A percentile compares a stretch with the other conserved stretches of the same genome.
Evolutionary conservation across 2,888 invertebrate genomes (phyloP).

Genomic region (Lasioglossum malachurum): DNA sequence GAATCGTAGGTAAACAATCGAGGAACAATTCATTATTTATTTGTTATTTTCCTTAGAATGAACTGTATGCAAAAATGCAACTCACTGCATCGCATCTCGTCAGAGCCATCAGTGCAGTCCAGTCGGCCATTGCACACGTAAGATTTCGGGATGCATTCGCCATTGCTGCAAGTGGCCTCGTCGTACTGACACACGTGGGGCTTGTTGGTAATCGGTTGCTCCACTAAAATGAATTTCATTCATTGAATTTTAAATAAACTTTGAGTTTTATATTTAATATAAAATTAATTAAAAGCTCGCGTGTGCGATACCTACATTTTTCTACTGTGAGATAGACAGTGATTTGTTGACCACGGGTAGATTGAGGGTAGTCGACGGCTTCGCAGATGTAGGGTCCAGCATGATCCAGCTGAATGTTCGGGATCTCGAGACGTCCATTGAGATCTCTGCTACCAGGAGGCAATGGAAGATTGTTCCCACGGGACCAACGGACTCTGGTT

Average conservation of each 20-base stretch:
- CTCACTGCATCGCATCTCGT: constrained; percentile 95
- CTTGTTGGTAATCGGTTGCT: constrained; percentile 85
- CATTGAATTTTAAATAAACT: accelerated
- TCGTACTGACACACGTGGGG: constrained; percentile 87
- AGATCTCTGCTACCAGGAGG: constrained; percentile 91
- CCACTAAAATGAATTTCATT: constrained; percentile 68
- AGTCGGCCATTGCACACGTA: constrained; percentile 91
- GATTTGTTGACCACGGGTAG: constrained; percentile 88
- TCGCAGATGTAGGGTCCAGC: constrained; percentile 94
- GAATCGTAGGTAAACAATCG: too few species aligned
- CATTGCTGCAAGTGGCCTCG: constrained; percentile 95
- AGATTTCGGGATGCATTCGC: constrained; percentile 94
- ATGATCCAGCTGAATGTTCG: constrained; percentile 91
- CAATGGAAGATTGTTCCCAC: constrained; percentile 90
- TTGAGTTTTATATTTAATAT: not conserved
- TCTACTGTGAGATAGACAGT: constrained; percentile 91
- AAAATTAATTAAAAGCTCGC: not conserved
- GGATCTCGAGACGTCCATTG: constrained; percentile 94
- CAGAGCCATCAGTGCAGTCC: constrained; percentile 95
- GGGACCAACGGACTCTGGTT: constrained; percentile 91
- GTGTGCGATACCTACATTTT: constrained; percentile 88
- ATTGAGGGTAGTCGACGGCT: constrained; percentile 89
- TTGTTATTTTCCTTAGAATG: not conserved
- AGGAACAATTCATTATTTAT: too few species aligned
- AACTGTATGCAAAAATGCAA: constrained; percentile 69